A percentile compares a stretch with the other conserved stretches of the same genome.
Evolutionary conservation across 2,888 invertebrate genomes (phyloP).

Genomic region (Himalopsyche tibetana): DNA sequence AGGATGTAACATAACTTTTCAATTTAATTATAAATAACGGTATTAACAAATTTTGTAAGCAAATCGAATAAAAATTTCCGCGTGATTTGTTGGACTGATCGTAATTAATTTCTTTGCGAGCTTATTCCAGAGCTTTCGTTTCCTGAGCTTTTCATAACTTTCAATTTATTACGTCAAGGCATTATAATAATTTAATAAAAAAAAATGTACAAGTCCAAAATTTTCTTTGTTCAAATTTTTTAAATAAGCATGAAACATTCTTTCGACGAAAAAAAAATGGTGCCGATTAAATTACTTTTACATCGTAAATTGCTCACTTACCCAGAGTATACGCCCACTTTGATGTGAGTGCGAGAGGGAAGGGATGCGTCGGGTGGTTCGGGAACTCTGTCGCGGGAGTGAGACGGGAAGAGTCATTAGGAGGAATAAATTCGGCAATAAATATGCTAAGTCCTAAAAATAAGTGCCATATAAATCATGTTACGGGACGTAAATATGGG

Average conservation of each 20-base stretch:
- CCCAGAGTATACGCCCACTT: conserved; percentile 48
- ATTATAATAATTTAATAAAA: conserved; percentile 35
- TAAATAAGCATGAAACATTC: conserved; percentile 51
- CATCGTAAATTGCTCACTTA: conserved; percentile 64
- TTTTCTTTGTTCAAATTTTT: conserved; percentile 47
- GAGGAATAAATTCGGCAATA: conserved; percentile 66
- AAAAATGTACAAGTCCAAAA: conserved; percentile 35
- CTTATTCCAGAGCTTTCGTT: conserved; percentile 26
- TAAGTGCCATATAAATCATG: conserved; percentile 66
- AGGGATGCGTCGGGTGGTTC: neutral
- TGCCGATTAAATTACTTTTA: conserved; percentile 63
- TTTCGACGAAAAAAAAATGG: conserved; percentile 56
- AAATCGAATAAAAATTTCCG: neutral
- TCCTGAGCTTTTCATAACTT: conserved; percentile 29
- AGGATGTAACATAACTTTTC: too few species aligned
- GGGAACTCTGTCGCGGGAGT: conserved; percentile 41
- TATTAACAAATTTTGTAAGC: too few species aligned
- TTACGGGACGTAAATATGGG: conserved; percentile 64
- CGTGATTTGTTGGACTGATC: neutral
- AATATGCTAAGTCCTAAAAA: conserved; percentile 66
- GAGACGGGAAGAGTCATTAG: conserved; percentile 65
- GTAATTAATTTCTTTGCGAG: conserved; percentile 19
- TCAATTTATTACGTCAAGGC: conserved; percentile 9
- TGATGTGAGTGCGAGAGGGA: conserved; percentile 53
- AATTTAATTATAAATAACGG: too few species aligned